Evolutionary conservation across 2,888 invertebrate species (phyloP), one percentile per base, ranked within the genome.

Genomic region (Mimachlamys varia): DNA sequence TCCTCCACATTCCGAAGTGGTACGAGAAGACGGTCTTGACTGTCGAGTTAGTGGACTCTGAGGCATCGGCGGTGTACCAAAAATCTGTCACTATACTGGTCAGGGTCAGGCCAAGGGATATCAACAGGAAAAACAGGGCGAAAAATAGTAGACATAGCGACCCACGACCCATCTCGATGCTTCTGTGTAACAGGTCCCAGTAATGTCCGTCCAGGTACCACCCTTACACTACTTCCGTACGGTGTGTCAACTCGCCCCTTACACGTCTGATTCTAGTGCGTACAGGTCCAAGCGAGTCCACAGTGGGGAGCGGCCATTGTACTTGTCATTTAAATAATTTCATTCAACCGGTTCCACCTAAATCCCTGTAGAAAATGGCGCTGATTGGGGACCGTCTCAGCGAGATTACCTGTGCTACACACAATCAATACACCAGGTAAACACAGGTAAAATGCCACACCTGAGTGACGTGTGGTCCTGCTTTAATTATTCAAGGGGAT

Each of bases 1-100:
- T 93, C 87, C 94, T 92, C 94, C 94, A 94, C 94, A 94, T 93
- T 44, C 94, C 94, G 37, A 93, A 91, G 37, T 90, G 87, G 89
- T 93, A 94, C 2, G 93, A 92, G 90, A 89, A 93, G 22, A 91
- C 88, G 87, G 92, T 92, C 89, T 88, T 58, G 2, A 93, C 44
- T 0, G 94, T 94, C 2, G 88, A 33, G 88, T 93, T 92, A 19
- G 91, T 90, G n/a, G 89, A 89, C 33, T 88, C 62, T 44, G 88
- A 89, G 15, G 89, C 93, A 50, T 93, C 91, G 12, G 92, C 92
- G 22, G 90, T 90, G 76, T 93, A 94, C 94, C 94, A 94, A 89
- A 90, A 93, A 91, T 94, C 94, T 13, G 94, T 94, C 44, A 93
- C 93, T 44, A 94, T 92, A 88, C 93, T 91, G 5, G 93, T 90